Percentiles rank a stretch among this genome's conserved stretches.
phyloP scores from a whole-genome alignment of 2,888 invertebrate genomes.

The Limulus polyphemus region DNA sequence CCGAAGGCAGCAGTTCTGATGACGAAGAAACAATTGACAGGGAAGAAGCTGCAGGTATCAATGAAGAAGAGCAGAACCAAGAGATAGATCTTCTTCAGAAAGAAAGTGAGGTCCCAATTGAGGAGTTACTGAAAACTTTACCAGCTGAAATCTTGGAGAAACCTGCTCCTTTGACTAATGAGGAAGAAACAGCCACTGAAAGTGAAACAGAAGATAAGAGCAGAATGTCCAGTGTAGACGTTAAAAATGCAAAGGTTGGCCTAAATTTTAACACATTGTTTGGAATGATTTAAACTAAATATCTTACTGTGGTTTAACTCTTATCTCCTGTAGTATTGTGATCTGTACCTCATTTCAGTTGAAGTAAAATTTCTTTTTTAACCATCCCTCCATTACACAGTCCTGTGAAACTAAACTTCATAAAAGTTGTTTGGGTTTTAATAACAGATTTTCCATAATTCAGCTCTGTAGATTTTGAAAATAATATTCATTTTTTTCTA shows the following conservation, averaged over 20 bases:
- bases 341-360: too few relatives aligned
- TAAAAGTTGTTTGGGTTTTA: too few relatives aligned
- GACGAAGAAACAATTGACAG: conserved; percentile 90
- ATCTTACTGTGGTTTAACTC: too few relatives aligned
- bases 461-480: too few relatives aligned
- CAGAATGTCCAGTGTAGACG: background rate
- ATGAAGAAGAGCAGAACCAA: conserved; percentile 47
- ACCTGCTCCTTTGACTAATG: conserved; percentile 8
- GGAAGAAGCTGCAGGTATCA: conserved; percentile 49
- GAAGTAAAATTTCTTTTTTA: too few relatives aligned
- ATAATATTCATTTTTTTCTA: too few relatives aligned
- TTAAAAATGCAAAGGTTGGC: conserved; percentile 1
- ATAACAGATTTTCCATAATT: too few relatives aligned
- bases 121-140: conserved; percentile 65
- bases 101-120: conserved; percentile 77
- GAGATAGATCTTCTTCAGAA: conserved; percentile 75
- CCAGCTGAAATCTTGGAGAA: conserved; percentile 63
- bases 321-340: too few relatives aligned
- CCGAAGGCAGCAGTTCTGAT: conserved; percentile 60
- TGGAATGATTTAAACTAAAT: too few relatives aligned
- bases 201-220: conserved; percentile 26
- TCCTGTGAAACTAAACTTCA: too few relatives aligned
- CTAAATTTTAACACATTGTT: too few relatives aligned
- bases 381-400: too few relatives aligned
- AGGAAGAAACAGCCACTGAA: background rate